Evolutionary conservation across 2,797 vertebrate genomes (phyloP).

Genomic region (Malacoctenus gilli): DNA sequence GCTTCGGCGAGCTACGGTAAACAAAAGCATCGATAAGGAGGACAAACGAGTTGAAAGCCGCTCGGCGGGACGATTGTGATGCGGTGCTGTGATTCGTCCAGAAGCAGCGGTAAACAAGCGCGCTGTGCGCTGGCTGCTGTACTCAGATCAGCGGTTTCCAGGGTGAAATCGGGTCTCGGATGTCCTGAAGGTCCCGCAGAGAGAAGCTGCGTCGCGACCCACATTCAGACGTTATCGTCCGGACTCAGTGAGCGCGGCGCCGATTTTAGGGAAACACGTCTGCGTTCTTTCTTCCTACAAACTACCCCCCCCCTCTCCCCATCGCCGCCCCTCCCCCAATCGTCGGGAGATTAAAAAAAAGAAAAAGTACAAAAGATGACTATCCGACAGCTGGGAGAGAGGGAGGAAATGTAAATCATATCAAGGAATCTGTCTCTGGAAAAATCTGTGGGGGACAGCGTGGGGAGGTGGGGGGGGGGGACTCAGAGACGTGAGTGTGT

Average conservation of each 20-base stretch:
- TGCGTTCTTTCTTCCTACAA: slow-evolving; percentile 18
- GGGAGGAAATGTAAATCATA: slow-evolving; percentile 59
- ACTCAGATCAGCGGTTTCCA: not conserved
- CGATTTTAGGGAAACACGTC: slow-evolving; percentile 68
- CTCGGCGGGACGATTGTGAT: too few relatives aligned
- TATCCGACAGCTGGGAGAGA: slow-evolving; percentile 57
- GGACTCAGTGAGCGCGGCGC: slow-evolving; percentile 15
- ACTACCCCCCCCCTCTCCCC: not conserved
- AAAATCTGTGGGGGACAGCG: slow-evolving; percentile 28
- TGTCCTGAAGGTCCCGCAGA: slow-evolving; percentile 29
- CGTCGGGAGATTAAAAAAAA: slow-evolving; percentile 1
- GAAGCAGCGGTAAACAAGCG: too few relatives aligned
- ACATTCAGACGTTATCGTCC: slow-evolving; percentile 13
- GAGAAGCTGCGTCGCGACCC: slow-evolving; percentile 9
- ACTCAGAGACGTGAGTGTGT: slow-evolving; percentile 20
- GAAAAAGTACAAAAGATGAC: slow-evolving; percentile 29
- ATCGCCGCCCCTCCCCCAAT: not conserved
- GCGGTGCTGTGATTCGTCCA: too few relatives aligned
- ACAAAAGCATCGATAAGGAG: too few relatives aligned
- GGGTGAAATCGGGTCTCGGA: slow-evolving; percentile 11
- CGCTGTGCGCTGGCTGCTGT: not conserved
- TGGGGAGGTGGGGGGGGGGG: slow-evolving; percentile 32
- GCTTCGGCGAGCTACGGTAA: too few relatives aligned
- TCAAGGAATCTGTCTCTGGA: slow-evolving; percentile 50
- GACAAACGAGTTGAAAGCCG: too few relatives aligned